A percentile compares a stretch with the other conserved stretches of the same genome.
These are phyloP conservation scores for Hydrozoanthus tunicans DNA, from an alignment of 64 coral and sea anemone species.

Conservation along the genomic window DNA sequence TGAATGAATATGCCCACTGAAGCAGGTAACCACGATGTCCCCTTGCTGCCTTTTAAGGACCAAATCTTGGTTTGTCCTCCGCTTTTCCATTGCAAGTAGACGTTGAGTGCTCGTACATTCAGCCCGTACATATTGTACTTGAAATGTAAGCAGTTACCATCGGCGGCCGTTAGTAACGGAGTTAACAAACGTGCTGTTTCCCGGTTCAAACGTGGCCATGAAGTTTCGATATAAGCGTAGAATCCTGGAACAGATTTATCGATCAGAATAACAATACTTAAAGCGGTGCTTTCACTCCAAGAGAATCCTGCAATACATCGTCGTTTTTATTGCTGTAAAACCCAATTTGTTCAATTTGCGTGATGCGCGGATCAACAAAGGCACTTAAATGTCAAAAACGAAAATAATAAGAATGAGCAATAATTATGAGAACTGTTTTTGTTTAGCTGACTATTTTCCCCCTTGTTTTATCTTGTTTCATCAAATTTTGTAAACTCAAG, in stretches of 20 bases:
- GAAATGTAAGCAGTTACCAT: slow-evolving; percentile 78
- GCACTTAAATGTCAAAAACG: too few relatives aligned
- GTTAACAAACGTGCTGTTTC: slow-evolving; percentile 79
- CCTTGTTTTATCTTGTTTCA: too few relatives aligned
- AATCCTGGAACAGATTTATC: slow-evolving; percentile 42
- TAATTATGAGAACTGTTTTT: too few relatives aligned
- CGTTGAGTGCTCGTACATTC: slow-evolving; percentile 66
- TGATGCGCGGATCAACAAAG: too few relatives aligned
- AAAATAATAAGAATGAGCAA: too few relatives aligned
- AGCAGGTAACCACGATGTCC: slow-evolving; percentile 33
- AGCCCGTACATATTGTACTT: slow-evolving; percentile 79
- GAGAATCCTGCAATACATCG: too few relatives aligned
- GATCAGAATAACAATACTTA: neutral
- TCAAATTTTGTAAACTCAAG: too few relatives aligned
- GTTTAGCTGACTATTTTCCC: too few relatives aligned
- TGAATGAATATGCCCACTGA: slow-evolving; percentile 17
- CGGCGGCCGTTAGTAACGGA: slow-evolving; percentile 25
- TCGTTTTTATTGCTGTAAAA: too few relatives aligned
- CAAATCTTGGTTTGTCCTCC: slow-evolving; percentile 57
- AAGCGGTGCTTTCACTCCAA: too few relatives aligned
- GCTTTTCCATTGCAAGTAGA: slow-evolving; percentile 60
- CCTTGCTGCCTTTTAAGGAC: slow-evolving; percentile 53
- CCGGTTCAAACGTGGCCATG: slow-evolving; percentile 77
- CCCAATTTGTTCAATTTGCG: too few relatives aligned
- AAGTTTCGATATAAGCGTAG: slow-evolving; percentile 93